Base-by-base conservation (phyloP, 1,140 invertebrate genomes). In the Harpegnathos saltator region DNA sequence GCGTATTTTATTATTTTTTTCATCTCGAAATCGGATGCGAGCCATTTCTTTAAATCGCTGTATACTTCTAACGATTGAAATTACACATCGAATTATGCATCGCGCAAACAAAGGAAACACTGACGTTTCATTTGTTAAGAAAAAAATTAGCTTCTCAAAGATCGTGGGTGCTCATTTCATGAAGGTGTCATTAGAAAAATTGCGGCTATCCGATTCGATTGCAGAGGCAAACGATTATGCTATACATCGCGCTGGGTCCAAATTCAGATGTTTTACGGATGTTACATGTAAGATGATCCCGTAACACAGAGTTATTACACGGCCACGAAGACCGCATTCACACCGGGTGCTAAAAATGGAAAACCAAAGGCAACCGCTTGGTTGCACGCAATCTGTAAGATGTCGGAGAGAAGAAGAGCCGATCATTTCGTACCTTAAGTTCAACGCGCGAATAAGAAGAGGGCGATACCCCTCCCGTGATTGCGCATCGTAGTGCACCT, bases 381-480 rank as follows among this genome's bases (percentile, higher is more conserved):
- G 38, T 9, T 11, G 38, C 15, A 33, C 3, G 11, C 74, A 66
- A 66, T 77, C 5, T 26, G 15, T n/a, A 54, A n/a, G 54, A 38
- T 56, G 29, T 24, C 54, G 33, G 2, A 52, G 2, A 52, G 17
- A 22, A 48, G 14, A 72, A 59, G 15, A 22, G 14, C 15, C 7
- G 65, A 77, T 77, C 38, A 77, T 66, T 38, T 24, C 4, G 54
- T 66, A 66, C 48, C 48, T 63, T 74, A 74, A 62, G 63, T 74
- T 63, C 72, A 1, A 50, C 24, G 29, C 33, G 22, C 56, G 19
- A 62, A 44, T 44, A 56, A 74, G 33, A 75, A 24, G 50, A 17
- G 72, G 38, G 38, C 38, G 38, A 44, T 44, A 44, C 38, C 62
- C 62, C 24, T 12, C 19, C 12, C 69, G 52, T 38, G 52, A 56